Evolutionary conservation across 2,113 vertebrate species (phyloP).

Genomic region (Nyctibius bracteatus): DNA sequence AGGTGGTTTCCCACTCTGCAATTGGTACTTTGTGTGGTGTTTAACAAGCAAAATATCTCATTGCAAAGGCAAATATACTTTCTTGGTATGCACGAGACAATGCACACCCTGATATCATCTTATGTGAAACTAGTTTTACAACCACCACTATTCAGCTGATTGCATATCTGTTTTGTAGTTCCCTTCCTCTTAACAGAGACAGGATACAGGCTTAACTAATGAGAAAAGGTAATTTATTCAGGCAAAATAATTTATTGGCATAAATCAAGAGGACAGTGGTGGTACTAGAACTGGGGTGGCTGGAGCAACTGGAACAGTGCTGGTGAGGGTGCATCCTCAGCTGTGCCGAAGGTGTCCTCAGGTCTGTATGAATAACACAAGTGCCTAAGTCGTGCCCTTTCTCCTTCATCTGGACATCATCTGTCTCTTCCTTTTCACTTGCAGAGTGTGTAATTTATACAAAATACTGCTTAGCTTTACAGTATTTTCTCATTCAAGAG

Average conservation of each 20-base stretch:
- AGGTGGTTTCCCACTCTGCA: neutral
- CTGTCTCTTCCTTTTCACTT: slow-evolving; percentile 25
- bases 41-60: slow-evolving; percentile 33
- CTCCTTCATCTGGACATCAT: neutral
- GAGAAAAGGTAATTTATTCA: neutral
- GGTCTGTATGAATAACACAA: neutral
- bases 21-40: neutral
- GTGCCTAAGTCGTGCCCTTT: neutral
- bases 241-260: neutral
- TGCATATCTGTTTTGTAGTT: neutral
- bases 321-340: neutral
- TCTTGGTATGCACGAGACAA: slow-evolving; percentile 8
- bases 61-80: slow-evolving; percentile 39
- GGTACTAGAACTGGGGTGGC: neutral
- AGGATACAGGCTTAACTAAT: neutral
- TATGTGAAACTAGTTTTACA: slow-evolving; percentile 39
- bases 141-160: neutral
- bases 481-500: slow-evolving; percentile 42
- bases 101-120: slow-evolving; percentile 18
- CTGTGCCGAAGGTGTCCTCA: neutral
- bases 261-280: neutral
- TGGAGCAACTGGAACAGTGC: neutral
- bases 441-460: slow-evolving; percentile 41
- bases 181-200: neutral
- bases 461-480: slow-evolving; percentile 49